Evolutionary conservation across 2,888 invertebrate genomes (phyloP), one percentile per base, ranked within the genome.

Genomic region (Drosophila affinis): DNA sequence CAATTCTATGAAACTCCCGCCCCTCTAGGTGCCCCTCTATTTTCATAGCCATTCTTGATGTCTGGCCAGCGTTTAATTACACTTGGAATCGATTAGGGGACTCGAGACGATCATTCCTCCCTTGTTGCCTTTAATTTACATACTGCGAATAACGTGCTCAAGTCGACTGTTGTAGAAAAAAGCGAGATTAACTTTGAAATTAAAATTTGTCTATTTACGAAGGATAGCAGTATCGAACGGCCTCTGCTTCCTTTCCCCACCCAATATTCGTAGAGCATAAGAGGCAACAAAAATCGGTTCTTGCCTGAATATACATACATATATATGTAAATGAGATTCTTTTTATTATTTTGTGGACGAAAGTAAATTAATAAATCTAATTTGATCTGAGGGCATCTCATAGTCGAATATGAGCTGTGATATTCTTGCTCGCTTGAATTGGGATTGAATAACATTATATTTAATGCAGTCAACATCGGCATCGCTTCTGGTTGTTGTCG

Each of bases 61-160:
- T 5, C 34, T 4, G 54, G 32, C 6, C 17, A 39, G 53, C 32
- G 49, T 48, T 65, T 53, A 72, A 67, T 70, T 79, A 76, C 76
- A 79, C 73, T 77, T 79, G 76, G 49, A 73, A 77, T 77, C 77
- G 77, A 70, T 79, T 73, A 73, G 56, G 62, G 18, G 53, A 6
- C 17, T 53, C 27, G 45, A 29, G 21, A 45, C 12, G n/a, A 12
- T 34, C 12, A 10, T 10, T 3, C 12, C 12, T 12, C 4, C 10
- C 12, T 34, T 12, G 34, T 34, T 12, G 12, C 32, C 32, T 10
- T 32, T 3, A 32, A 32, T 32, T 32, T 10, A 10, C 32, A 32
- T 32, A 12, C 10, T 32, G 4, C 9, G 32, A 10, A 32, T 32
- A 3, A 10, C 2, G 32, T 32, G 32, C 34, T 1, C 5, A 12